Conservation (phyloP, 2,113 vertebrate species). For the Trachemys scripta region DNA sequence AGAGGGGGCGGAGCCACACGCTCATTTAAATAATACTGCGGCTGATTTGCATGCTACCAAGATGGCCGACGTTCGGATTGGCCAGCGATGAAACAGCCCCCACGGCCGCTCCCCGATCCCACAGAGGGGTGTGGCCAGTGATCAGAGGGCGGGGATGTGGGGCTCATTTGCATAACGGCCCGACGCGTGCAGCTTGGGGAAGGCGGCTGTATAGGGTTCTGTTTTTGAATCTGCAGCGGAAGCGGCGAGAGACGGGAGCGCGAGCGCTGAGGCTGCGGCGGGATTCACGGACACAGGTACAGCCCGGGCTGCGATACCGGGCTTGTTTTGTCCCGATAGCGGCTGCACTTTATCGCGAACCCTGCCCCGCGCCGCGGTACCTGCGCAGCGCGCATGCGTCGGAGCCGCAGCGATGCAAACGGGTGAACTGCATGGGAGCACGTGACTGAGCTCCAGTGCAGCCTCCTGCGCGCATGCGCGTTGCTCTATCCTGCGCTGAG, state of each 20-base stretch:
- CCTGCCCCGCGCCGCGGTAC: neutral
- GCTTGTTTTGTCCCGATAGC: no score
- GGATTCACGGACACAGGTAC: neutral
- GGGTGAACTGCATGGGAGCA: slow-evolving; percentile 81
- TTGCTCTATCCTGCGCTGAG: slow-evolving; percentile 38
- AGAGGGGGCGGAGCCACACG: slow-evolving; percentile 37
- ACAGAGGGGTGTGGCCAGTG: slow-evolving; percentile 53
- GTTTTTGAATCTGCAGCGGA: slow-evolving; percentile 76
- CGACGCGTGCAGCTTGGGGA: slow-evolving; percentile 61
- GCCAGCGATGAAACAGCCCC: neutral
- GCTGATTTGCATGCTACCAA: slow-evolving; percentile 47
- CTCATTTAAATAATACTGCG: slow-evolving; percentile 42
- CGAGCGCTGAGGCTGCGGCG: neutral
- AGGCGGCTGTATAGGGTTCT: slow-evolving; percentile 33
- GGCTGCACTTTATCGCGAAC: neutral
- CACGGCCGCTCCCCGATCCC: neutral
- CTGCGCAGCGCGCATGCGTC: neutral
- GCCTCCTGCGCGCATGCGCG: slow-evolving; percentile 77
- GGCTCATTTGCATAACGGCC: slow-evolving; percentile 83
- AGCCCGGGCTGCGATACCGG: neutral
- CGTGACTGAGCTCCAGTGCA: slow-evolving; percentile 82
- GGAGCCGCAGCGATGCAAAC: slow-evolving; percentile 48
- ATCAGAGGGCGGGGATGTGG: slow-evolving; percentile 11
- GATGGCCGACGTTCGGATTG: slow-evolving; percentile 31
- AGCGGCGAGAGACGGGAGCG: neutral